These are phyloP conservation scores for Dendroctonus valens DNA, from an alignment of 1,140 invertebrate species.

Conservation along the genomic window DNA sequence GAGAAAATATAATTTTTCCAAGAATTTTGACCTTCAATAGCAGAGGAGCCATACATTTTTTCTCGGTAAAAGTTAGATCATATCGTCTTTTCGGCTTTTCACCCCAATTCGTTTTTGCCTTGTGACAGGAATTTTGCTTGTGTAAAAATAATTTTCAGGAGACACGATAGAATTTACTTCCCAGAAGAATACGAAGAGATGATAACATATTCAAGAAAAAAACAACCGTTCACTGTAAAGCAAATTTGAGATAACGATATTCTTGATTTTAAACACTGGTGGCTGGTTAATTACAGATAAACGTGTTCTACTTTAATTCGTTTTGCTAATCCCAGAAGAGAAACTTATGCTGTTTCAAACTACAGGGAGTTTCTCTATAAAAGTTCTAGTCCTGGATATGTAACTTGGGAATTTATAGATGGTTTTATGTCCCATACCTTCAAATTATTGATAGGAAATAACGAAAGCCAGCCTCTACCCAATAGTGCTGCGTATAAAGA, in stretches of 20 bases:
- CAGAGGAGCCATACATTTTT: too few relatives aligned
- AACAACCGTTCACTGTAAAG: conserved; percentile 35
- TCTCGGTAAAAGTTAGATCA: too few relatives aligned
- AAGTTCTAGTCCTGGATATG: conserved; percentile 29
- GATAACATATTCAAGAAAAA: conserved; percentile 34
- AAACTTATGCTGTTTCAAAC: conserved; percentile 29
- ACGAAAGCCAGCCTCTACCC: conserved; percentile 4
- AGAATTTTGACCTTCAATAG: too few relatives aligned
- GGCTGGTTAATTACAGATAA: conserved; percentile 29
- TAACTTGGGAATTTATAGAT: conserved; percentile 22
- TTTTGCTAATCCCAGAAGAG: conserved; percentile 8
- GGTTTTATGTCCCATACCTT: conserved; percentile 15
- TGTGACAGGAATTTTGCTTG: conserved; percentile 45
- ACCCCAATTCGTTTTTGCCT: conserved; percentile 39
- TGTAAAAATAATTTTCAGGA: conserved; percentile 38
- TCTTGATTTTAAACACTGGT: conserved; percentile 35
- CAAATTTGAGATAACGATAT: conserved; percentile 34
- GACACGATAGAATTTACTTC: conserved; percentile 37
- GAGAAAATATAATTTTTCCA: too few relatives aligned
- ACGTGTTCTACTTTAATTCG: conserved; percentile 12
- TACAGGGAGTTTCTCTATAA: conserved; percentile 31
- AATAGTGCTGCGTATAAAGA: conserved; percentile 7
- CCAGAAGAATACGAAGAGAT: conserved; percentile 37
- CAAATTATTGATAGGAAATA: conserved; percentile 21
- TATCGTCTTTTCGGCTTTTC: too few relatives aligned